Percentiles rank a stretch among this genome's conserved stretches.
Conservation (phyloP, 2,113 vertebrate genomes). For the Hydropotes inermis region DNA sequence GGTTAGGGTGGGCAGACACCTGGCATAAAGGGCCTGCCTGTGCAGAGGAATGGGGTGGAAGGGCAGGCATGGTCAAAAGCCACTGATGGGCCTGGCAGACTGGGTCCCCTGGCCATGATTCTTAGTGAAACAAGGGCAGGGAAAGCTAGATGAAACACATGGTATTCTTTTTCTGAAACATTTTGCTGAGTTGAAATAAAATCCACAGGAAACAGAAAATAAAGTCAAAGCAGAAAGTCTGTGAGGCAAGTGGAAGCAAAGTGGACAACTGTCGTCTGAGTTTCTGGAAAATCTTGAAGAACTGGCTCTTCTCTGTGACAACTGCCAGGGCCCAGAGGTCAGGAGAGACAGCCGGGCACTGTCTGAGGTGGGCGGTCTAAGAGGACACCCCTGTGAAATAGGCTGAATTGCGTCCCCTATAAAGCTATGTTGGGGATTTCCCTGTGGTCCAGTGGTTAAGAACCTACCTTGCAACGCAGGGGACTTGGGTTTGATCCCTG, state of each 20-base stretch:
- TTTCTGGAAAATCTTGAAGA: not conserved
- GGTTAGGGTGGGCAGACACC: not conserved
- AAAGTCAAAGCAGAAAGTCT: not conserved
- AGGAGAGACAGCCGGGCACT: not conserved
- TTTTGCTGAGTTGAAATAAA: not conserved
- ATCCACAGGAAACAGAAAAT: not conserved
- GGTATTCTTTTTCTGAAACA: not conserved
- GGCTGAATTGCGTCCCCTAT: not conserved
- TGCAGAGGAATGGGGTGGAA: not conserved
- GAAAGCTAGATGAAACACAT: not conserved
- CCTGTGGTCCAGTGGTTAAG: not conserved
- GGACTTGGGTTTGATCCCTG: not conserved
- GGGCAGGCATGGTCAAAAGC: not conserved
- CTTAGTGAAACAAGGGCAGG: not conserved
- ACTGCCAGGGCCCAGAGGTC: not conserved
- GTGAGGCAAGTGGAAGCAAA: not conserved
- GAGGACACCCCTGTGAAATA: not conserved
- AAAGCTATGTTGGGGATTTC: not conserved
- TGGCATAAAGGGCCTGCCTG: not conserved
- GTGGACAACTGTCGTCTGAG: not conserved
- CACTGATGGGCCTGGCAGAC: not conserved
- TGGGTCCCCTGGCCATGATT: not conserved
- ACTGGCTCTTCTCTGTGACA: not conserved
- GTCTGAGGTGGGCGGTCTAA: not conserved
- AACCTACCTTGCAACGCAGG: not conserved